Base-by-base conservation (phyloP, 2,888 invertebrate species). In the Aphrophora alni region DNA sequence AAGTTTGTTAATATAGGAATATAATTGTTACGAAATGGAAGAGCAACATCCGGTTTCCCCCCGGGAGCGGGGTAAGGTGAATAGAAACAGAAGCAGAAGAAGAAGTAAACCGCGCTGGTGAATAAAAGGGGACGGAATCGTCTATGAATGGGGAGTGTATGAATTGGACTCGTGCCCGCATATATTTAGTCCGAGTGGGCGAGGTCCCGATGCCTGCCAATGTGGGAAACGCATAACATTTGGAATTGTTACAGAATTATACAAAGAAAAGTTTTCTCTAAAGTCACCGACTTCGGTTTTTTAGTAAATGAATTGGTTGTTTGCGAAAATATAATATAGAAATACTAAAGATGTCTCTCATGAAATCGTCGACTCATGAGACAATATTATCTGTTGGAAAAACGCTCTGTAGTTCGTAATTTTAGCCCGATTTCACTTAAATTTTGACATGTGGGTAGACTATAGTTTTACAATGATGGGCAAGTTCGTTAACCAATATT, bases 181-280 rank as follows among this genome's bases (percentile, higher is more conserved):
- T 89, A 89, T 89, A 89, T 89, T 88, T 89, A 89, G 89, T 86
- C 86, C 84, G 87, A 87, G 89, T 89, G 88, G 88, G 89, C 88
- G 89, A 86, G 86, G 88, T 88, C 44, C 14, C 44, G 33, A 5
- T 2, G 44, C 44, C 44, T 44, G 44, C 44, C 44, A 44, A 8
- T n/a, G n/a, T n/a, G n/a, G n/a, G n/a, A n/a, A n/a, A n/a, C n/a
- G 44, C 44, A 44, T 12, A 44, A 44, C 44, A 44, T 2, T 44
- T 44, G 44, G 44, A 14, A 44, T 44, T 44, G 44, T 44, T 44
- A 44, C 44, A 44, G 44, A 44, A 8, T 44, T 44, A 44, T 44
- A 44, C 44, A 44, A 44, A 44, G 44, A 44, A 44, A 44, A 44
- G 17, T 44, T 44, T 44, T 8, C 14, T 44, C 10, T 8, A 44